Evolutionary conservation across 1,140 invertebrate species (phyloP), one percentile per base, ranked within the genome.

Genomic region (honey bee (Apis mellifera)): DNA sequence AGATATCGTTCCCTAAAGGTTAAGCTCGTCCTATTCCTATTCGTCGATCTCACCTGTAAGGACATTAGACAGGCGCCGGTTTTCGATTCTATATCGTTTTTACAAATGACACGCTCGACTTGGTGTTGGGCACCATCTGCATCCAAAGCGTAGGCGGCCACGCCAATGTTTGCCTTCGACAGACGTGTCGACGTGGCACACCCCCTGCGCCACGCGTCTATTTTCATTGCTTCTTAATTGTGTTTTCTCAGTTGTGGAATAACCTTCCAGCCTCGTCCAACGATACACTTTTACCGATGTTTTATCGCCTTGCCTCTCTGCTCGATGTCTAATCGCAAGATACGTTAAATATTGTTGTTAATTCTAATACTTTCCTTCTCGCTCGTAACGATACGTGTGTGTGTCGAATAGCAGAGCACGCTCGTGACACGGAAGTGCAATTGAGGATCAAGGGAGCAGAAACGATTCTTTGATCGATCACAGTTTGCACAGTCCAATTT

Each of bases 211-310:
- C 84, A 82, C 83, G 72, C 77, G 86, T 87, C 78, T 84, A 76
- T 84, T 85, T 87, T 78, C 78, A 76, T 72, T 82, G 65, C 52
- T 52, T 74, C 65, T 78, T 76, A 78, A 81, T 84, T 73, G 76
- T 87, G 83, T 88, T 87, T 87, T 84, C 72, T 78, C 85, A 88
- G 83, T 87, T 82, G 79, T 48, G 72, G 65, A 82, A 86, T 87
- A 87, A 75, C 82, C 60, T 85, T 73, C 50, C 60, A 19, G 23
- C 57, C 52, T 73, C 48, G 52, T 54, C 21, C 26, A 59, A 32
- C 32, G 75, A 55, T 72, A 78, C 55, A 74, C 54, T 82, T 72
- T 75, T 73, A 60, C 32, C 42, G 23, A 7, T 1, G n/a, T 13
- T 59, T 21, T 23, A 19, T 59, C 32, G 15, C n/a, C 12, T 19